phyloP scores from a whole-genome alignment of 1,140 invertebrate genomes.

The Stegodyphus dumicola region DNA sequence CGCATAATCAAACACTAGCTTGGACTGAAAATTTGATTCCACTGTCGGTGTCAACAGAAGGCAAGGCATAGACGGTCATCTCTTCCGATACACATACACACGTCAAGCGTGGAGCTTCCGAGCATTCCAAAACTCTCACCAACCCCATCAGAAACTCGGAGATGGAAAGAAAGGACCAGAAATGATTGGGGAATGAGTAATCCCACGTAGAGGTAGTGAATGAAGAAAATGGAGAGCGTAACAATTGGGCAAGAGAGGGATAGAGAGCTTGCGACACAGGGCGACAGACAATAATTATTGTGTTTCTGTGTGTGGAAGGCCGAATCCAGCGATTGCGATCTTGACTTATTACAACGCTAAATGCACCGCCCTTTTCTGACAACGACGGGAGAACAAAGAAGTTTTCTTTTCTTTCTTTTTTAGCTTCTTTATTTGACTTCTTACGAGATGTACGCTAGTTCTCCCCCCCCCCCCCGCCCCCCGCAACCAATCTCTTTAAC shows the following conservation, averaged over 20 bases:
- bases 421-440: background rate
- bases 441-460: background rate
- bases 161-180: background rate
- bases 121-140: background rate
- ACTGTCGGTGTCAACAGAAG: no score
- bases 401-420: background rate
- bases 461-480: no score
- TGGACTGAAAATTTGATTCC: no score
- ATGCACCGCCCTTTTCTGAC: constrained; percentile 3
- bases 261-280: constrained; percentile 41
- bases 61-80: no score
- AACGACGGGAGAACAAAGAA: constrained; percentile 23
- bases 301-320: constrained; percentile 40
- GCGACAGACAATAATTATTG: constrained; percentile 59
- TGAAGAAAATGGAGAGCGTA: constrained; percentile 7
- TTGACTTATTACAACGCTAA: constrained; percentile 45
- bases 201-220: constrained; percentile 34
- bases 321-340: constrained; percentile 37
- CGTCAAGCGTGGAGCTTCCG: no score
- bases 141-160: background rate
- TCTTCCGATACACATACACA: no score
- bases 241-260: constrained; percentile 15
- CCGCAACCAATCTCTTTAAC: background rate
- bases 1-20: no score
- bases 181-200: constrained; percentile 25